Base-by-base conservation (phyloP, 2,797 vertebrate genomes). In the Trematomus bernacchii region DNA sequence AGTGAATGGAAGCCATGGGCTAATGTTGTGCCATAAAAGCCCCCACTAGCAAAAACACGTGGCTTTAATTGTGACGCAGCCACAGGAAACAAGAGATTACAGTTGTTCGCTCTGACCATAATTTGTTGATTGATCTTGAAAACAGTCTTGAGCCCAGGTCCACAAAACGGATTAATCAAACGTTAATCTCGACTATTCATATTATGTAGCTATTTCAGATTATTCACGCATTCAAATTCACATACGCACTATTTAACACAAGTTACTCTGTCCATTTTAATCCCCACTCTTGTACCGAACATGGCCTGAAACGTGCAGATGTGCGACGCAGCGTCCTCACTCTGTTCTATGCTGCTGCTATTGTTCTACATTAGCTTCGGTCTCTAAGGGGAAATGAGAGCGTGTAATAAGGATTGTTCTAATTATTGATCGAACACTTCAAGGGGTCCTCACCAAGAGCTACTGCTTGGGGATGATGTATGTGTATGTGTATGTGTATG, bases 391-490 rank as follows among this genome's bases (percentile, higher is more conserved):
- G 86, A 86, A 91, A 91, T 90, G 85, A 89, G 80, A 91, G 79
- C 73, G 18, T 90, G 91, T 92, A 87, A 92, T 86, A 89, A 90
- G 88, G 87, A 91, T 92, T 90, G 90, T 90, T 92, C 89, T 92
- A 92, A 91, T 93, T 91, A 94, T 94, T 90, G 90, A 94, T 93
- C 88, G 72, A 83, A 68, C 78, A 85, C 87, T 90, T 86, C 40
- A 75, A 90, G 89, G 33, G 89, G 88, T 92, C 87, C 87, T 89
- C 77, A 84, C 59, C 69, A 60, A 78, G 74, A 83, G 67, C 52
- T 62, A 51, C 67, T 46, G 72, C 54, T 64, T 44, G 69, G 79
- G 66, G 66, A 67, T 76, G 77, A 52, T 64, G 64, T 68, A 51
- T 78, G 60, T 82, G 73, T 71, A 59, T 83, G 72, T 52, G 10